phyloP scores from a whole-genome alignment of 2,888 invertebrate genomes.

The Atethmia centrago region DNA sequence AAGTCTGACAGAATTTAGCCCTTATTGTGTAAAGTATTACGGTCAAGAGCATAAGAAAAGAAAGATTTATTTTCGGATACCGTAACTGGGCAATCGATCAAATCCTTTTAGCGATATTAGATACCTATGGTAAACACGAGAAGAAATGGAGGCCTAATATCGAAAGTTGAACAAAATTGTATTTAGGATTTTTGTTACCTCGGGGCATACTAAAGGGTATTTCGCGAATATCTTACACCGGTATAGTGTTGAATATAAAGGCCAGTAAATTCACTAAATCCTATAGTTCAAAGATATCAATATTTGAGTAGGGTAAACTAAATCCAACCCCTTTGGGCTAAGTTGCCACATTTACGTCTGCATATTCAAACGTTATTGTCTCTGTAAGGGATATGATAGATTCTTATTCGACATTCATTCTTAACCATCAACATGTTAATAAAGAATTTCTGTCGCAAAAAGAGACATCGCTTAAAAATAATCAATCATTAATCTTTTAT shows the following conservation, averaged over 20 bases:
- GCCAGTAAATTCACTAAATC: slow-evolving; percentile 6
- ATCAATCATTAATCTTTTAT: neutral
- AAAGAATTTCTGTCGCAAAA: too few relatives aligned
- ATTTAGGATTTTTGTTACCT: slow-evolving; percentile 34
- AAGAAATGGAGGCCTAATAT: slow-evolving; percentile 29
- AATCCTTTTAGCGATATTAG: slow-evolving; percentile 49
- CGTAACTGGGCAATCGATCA: slow-evolving; percentile 37
- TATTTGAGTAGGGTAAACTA: neutral
- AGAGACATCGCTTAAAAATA: neutral
- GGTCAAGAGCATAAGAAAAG: slow-evolving; percentile 9
- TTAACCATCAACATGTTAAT: neutral
- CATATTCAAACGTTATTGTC: neutral
- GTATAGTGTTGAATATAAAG: neutral
- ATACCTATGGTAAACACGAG: slow-evolving; percentile 46
- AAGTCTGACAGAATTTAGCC: neutral
- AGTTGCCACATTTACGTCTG: neutral
- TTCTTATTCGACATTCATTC: neutral
- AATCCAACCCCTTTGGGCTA: neutral
- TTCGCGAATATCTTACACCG: slow-evolving; percentile 23
- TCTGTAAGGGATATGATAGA: neutral
- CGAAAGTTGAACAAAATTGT: slow-evolving; percentile 39
- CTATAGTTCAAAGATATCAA: slow-evolving; percentile 13
- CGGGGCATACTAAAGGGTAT: slow-evolving; percentile 21
- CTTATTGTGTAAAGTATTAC: neutral
- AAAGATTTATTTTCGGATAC: slow-evolving; percentile 25